phyloP scores from a whole-genome alignment of 2,888 invertebrate species.

The Linyphia triangularis region DNA sequence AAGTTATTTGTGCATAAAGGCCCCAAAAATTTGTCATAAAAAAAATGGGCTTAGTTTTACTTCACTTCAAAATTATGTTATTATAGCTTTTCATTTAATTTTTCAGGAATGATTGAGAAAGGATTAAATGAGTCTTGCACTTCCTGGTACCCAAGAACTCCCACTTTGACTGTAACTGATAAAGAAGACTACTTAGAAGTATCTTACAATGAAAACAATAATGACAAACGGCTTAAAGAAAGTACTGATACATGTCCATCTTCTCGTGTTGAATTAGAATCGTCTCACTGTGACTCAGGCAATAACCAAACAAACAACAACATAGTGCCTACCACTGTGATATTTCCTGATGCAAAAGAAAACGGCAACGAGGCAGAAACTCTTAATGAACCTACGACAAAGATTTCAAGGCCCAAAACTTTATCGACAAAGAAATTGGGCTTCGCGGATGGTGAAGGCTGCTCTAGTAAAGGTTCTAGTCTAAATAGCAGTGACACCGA shows the following conservation, averaged over 20 bases:
- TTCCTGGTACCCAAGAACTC: conserved; percentile 83
- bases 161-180: conserved; percentile 52
- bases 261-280: not conserved
- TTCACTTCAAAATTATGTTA: too few relatives aligned
- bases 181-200: conserved; percentile 73
- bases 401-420: conserved; percentile 50
- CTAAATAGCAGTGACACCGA: conserved; percentile 70
- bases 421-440: conserved; percentile 46
- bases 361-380: conserved; percentile 25
- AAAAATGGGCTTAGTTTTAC: too few relatives aligned
- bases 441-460: conserved; percentile 55
- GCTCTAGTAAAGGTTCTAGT: conserved; percentile 62
- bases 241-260: not conserved
- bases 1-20: too few relatives aligned
- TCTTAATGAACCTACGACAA: conserved; percentile 35
- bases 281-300: not conserved
- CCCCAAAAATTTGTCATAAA: too few relatives aligned
- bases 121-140: conserved; percentile 91
- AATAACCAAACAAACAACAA: conserved; percentile 15
- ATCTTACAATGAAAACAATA: conserved; percentile 63
- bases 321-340: conserved; percentile 31
- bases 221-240: conserved; percentile 32
- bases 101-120: conserved; percentile 86
- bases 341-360: conserved; percentile 27
- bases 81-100: too few relatives aligned